phyloP scores from a whole-genome alignment of 92 coral and sea anemone genomes.

The Hydrozoanthus gracilis region DNA sequence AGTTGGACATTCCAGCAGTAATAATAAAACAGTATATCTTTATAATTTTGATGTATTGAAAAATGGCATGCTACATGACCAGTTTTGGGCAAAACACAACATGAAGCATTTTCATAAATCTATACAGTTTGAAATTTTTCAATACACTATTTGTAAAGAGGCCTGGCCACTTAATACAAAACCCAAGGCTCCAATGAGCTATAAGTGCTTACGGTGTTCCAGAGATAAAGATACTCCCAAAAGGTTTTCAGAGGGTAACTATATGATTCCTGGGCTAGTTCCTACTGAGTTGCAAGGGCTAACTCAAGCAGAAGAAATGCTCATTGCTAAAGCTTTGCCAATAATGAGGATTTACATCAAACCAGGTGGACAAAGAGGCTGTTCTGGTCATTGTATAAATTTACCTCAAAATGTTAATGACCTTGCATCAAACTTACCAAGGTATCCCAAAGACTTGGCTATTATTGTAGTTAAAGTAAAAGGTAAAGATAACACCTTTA shows the following conservation, averaged over 20 bases:
- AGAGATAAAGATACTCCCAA: slow-evolving; percentile 43
- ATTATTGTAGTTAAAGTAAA: too few relatives aligned
- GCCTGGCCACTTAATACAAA: slow-evolving; percentile 50
- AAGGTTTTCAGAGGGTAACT: slow-evolving; percentile 33
- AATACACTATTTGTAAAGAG: slow-evolving; percentile 48
- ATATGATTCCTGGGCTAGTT: slow-evolving; percentile 43
- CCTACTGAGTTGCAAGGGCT: slow-evolving; percentile 47
- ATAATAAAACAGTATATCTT: neutral
- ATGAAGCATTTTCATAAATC: slow-evolving; percentile 57
- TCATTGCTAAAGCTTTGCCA: slow-evolving; percentile 59
- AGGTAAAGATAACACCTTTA: too few relatives aligned
- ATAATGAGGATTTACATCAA: slow-evolving; percentile 55
- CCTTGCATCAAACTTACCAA: too few relatives aligned
- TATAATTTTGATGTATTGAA: neutral
- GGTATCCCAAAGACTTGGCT: too few relatives aligned
- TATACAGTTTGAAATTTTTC: slow-evolving; percentile 49
- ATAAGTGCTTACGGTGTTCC: slow-evolving; percentile 30
- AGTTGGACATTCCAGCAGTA: too few relatives aligned
- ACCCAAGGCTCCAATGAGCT: neutral
- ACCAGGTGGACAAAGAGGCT: too few relatives aligned
- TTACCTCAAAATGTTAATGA: too few relatives aligned
- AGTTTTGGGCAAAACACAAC: slow-evolving; percentile 58
- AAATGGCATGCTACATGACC: slow-evolving; percentile 29
- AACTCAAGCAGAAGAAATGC: slow-evolving; percentile 63
- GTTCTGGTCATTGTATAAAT: too few relatives aligned